Evolutionary conservation across 2,888 invertebrate genomes (phyloP).

Genomic region (Dorcus hopei): DNA sequence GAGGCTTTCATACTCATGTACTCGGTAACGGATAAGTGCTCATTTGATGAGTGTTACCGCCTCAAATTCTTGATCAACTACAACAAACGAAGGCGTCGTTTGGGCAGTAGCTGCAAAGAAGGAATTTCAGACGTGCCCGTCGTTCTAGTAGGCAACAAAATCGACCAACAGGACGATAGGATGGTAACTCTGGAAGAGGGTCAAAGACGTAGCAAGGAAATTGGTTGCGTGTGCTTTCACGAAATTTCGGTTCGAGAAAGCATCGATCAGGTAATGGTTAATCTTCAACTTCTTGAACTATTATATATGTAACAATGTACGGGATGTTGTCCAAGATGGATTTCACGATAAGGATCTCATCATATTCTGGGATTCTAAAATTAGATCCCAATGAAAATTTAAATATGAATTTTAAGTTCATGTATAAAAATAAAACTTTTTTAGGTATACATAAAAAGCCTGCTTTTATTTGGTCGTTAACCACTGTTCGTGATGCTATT

Average conservation of each 20-base stretch:
- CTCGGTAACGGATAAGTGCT: slow-evolving; percentile 85
- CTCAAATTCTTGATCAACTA: slow-evolving; percentile 80
- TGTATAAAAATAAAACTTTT: too few species aligned
- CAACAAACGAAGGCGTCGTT: slow-evolving; percentile 67
- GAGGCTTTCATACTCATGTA: slow-evolving; percentile 85
- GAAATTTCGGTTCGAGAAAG: slow-evolving; percentile 84
- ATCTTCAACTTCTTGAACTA: background rate
- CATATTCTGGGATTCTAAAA: too few species aligned
- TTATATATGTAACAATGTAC: background rate
- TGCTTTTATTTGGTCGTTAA: too few species aligned
- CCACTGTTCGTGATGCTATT: too few species aligned
- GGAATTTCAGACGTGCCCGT: slow-evolving; percentile 67
- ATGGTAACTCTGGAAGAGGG: slow-evolving; percentile 79
- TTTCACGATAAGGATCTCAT: too few species aligned
- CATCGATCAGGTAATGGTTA: slow-evolving; percentile 65
- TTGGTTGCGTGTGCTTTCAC: slow-evolving; percentile 79
- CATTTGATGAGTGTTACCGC: slow-evolving; percentile 81
- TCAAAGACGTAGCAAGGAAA: slow-evolving; percentile 69
- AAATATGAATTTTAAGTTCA: too few species aligned
- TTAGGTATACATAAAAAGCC: too few species aligned
- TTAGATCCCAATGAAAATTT: too few species aligned
- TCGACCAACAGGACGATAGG: slow-evolving; percentile 72
- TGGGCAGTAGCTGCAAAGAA: slow-evolving; percentile 60
- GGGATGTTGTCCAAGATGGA: background rate
- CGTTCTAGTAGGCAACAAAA: slow-evolving; percentile 79